phyloP scores from a whole-genome alignment of 1,140 invertebrate species.

The Thrips palmi region DNA sequence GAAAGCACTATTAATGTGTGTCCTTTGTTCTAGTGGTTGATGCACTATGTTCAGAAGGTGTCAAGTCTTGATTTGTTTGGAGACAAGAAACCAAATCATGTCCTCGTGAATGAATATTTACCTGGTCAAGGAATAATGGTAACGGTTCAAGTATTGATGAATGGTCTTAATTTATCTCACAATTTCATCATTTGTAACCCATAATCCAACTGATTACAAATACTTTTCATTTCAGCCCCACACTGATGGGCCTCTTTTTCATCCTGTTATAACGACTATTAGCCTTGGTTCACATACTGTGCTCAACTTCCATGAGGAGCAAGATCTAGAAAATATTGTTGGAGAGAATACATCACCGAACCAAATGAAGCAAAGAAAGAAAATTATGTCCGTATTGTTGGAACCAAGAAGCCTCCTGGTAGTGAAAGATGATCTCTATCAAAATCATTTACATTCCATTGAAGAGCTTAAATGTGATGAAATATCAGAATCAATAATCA shows the following conservation, averaged over 20 bases:
- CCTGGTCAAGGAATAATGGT: conserved; percentile 84
- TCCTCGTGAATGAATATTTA: conserved; percentile 90
- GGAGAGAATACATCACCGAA: neutral
- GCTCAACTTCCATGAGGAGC: conserved; percentile 59
- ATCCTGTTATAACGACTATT: conserved; percentile 83
- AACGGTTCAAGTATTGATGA: conserved; percentile 14
- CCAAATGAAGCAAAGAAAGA: conserved; percentile 9
- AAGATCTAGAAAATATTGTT: conserved; percentile 19
- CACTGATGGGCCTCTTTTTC: conserved; percentile 85
- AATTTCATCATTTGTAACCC: neutral
- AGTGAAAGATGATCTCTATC: conserved; percentile 67
- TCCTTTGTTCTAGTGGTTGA: conserved; percentile 51
- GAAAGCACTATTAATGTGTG: neutral
- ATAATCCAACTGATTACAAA: neutral
- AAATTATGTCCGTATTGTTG: conserved; percentile 45
- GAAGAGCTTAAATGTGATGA: conserved; percentile 49
- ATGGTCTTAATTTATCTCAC: neutral
- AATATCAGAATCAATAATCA: conserved; percentile 42
- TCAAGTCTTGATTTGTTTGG: conserved; percentile 51
- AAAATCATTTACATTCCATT: conserved; percentile 77
- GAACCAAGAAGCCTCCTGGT: conserved; percentile 78
- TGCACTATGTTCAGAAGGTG: conserved; percentile 54
- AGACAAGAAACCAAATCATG: conserved; percentile 67
- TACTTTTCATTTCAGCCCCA: conserved; percentile 45
- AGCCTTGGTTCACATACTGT: conserved; percentile 78